A percentile compares a stretch with the other conserved stretches of the same genome.
phyloP scores from a whole-genome alignment of 2,113 vertebrate genomes.

The Columbina picui region DNA sequence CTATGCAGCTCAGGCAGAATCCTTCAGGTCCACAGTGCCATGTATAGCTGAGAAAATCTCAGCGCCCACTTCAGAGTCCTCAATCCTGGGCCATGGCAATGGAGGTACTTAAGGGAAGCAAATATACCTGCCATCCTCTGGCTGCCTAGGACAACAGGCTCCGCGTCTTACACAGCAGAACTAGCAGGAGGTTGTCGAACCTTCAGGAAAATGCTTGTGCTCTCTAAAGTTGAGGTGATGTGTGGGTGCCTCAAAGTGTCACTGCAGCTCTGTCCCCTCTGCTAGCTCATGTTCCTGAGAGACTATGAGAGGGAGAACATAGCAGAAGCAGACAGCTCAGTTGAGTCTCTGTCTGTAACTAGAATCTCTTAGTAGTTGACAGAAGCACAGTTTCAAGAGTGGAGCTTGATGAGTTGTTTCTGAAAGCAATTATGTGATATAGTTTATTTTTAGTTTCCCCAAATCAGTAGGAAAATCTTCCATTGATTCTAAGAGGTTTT shows the following conservation, averaged over 20 bases:
- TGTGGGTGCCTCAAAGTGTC: neutral
- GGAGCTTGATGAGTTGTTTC: neutral
- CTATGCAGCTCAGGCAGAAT: neutral
- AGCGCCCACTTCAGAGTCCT: neutral
- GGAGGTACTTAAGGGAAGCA: neutral
- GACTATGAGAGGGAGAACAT: neutral
- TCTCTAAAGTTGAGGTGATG: neutral
- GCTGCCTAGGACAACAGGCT: neutral
- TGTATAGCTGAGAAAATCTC: neutral
- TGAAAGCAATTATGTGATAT: neutral
- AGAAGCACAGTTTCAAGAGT: neutral
- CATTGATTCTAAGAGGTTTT: neutral
- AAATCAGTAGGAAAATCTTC: neutral
- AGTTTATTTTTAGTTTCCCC: neutral
- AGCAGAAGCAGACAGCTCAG: neutral
- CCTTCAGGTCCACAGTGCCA: neutral
- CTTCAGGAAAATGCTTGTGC: neutral
- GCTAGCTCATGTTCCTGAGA: accelerated
- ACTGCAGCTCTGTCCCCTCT: neutral
- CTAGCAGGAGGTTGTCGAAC: neutral
- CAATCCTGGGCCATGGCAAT: neutral
- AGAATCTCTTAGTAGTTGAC: neutral
- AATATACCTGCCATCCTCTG: accelerated
- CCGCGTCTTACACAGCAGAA: neutral
- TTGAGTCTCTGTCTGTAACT: neutral